Evolutionary conservation across 2,113 vertebrate species (phyloP), one percentile per base, ranked within the genome.

Genomic region (Callipepla californica): DNA sequence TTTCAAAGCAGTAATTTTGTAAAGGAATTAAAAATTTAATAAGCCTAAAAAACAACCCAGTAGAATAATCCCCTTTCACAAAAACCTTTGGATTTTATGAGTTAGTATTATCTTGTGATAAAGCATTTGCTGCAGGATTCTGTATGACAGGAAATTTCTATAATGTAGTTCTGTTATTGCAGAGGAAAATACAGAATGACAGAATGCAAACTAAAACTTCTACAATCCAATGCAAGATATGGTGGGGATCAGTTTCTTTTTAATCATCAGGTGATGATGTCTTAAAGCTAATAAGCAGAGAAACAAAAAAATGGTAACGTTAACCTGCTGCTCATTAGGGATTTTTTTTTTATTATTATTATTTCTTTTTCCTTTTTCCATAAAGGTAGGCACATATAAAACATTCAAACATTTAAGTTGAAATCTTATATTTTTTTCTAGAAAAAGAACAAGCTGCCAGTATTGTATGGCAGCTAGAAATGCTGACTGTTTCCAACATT

Each of bases 11-110:
- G 13, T 17, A 63, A 20, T 32, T 59, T 25, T 80, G 30, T 40
- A 88, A 90, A 58, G 30, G 77, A 95, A 53, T 5, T 40, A 44
- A 87, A 93, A 90, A 87, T 30, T 26, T 69, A 91, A 70, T 20
- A 67, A 69, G 15, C 13, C 1, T 5, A 69, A 70, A 65, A 85
- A 85, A 83, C 7, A 70, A 48, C 32, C 36, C 3, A 3, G 76
- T 7, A 83, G 72, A 80, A 77, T 9, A 18, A 69, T 12, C 6
- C 8, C 69, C 63, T 74, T 69, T 63, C 59, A 88, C 40, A 74
- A 77, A 91, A 73, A 69, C 14, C 9, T 47, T 82, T 82, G 66
- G 8, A 14, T 77, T 77, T 45, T 78, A 58, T 28, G 23, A 63
- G 72, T 66, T 0, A 85, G 8, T 44, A 76, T 69, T 76, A 76